These are phyloP conservation scores for Tethya wilhelma DNA, from an alignment of 37 sponge, comb jelly and placozoan species.

Conservation along the genomic window DNA sequence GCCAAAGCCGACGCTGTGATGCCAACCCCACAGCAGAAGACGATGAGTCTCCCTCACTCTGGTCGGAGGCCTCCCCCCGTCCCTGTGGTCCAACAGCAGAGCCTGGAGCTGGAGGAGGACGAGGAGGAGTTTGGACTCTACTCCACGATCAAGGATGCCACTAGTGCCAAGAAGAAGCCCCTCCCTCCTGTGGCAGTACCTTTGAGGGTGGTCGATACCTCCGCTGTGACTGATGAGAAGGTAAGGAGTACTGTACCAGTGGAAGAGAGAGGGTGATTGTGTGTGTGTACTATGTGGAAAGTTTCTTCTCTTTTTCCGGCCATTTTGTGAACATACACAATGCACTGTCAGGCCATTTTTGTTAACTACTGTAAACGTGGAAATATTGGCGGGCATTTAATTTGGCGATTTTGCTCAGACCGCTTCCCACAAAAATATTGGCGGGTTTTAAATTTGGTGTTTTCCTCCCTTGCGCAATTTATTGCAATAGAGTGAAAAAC, in stretches of 20 bases:
- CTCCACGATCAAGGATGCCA: constrained; percentile 2
- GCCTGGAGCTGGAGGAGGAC: not conserved
- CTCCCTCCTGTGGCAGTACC: not conserved
- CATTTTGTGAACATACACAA: no score
- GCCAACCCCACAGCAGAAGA: not conserved
- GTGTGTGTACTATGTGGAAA: no score
- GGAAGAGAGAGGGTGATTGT: not conserved
- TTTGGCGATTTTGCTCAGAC: no score
- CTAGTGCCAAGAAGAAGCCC: not conserved
- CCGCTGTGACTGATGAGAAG: not conserved
- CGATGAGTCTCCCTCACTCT: not conserved
- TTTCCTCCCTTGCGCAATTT: no score
- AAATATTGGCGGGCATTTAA: no score
- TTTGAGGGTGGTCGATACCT: not conserved
- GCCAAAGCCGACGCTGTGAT: not conserved
- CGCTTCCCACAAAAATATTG: no score
- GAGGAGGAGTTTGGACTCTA: constrained; percentile 11
- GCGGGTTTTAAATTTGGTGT: no score
- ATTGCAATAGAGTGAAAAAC: no score
- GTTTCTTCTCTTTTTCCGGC: no score
- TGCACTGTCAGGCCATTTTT: no score
- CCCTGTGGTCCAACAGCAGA: not conserved
- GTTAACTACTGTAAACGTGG: no score
- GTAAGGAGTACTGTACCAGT: not conserved
- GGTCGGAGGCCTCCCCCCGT: not conserved